Base-by-base conservation (phyloP, 2,888 invertebrate genomes). In the Rhingia rostrata region DNA sequence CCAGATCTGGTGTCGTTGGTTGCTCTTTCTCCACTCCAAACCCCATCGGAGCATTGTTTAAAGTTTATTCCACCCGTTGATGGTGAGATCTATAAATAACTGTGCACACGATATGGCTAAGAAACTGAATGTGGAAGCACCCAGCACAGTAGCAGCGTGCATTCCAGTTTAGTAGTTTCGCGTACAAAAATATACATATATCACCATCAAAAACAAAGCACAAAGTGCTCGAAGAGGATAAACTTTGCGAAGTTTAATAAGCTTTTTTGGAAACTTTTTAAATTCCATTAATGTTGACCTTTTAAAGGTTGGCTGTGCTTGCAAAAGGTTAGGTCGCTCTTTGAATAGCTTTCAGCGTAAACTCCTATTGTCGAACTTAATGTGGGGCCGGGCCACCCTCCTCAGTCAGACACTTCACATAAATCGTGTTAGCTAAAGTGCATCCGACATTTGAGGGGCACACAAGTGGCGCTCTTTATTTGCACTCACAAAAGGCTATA, bases 1-100 rank as follows among this genome's bases (percentile, higher is more conserved):
- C 4, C 51, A 22, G 22, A 22, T 70, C 12, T 45, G 49, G 10
- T 37, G 45, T 43, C 45, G 51, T 32, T 22, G 32, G 10, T 5
- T 12, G n/a, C n/a, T 5, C 47, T 43, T 33, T 43, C 37, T 32
- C 35, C 47, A 51, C 7, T 37, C 37, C 43, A 43, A 56, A 49
- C 61, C 37, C 53, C 60, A 78, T 33, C 61, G 49, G 79, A 56
- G 63, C 73, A 79, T 83, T 83, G 83, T 83, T 83, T 69, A 73
- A 83, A 83, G 83, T 83, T 79, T 83, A 83, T 83, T 83, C 79
- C 83, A 83, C 83, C 63, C 83, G 67, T 69, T 69, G 45, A 39
- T 64, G 63, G 73, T 69, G 61, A 22, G 22, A 79, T 79, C 83
- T 73, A 83, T 83, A 83, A 83, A 83, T 83, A 83, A 67, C 64